Conservation (phyloP, 2,113 vertebrate genomes). For the Hydrolagus affinis region DNA sequence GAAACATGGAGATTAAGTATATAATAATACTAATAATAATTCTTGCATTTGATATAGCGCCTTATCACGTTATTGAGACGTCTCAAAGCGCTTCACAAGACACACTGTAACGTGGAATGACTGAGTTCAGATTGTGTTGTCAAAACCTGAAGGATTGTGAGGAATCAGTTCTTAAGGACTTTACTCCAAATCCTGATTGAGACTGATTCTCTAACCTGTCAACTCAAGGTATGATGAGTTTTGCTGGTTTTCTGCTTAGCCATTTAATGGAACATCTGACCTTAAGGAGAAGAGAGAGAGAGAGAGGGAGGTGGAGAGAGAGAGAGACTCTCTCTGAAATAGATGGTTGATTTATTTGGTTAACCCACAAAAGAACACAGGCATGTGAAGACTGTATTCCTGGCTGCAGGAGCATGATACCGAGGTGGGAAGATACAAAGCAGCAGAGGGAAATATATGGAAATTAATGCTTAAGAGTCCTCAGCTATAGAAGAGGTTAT, state of each 20-base stretch:
- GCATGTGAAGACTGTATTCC: background rate
- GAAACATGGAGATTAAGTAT: too few relatives aligned
- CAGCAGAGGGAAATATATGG: background rate
- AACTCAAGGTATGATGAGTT: background rate
- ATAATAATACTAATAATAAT: too few relatives aligned
- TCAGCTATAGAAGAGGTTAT: background rate
- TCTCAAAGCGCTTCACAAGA: too few relatives aligned
- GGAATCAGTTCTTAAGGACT: background rate
- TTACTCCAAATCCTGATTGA: background rate
- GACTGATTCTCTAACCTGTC: background rate
- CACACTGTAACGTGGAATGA: background rate
- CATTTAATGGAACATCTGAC: slow-evolving; percentile 18
- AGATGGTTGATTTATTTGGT: slow-evolving; percentile 13
- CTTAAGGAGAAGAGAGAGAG: too few relatives aligned
- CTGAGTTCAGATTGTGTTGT: background rate
- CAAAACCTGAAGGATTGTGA: background rate
- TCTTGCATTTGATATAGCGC: too few relatives aligned
- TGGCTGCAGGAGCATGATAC: background rate
- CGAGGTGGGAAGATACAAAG: slow-evolving; percentile 1
- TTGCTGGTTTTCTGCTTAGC: slow-evolving; percentile 9
- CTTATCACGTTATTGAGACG: too few relatives aligned
- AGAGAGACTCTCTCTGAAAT: background rate
- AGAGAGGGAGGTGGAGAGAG: background rate
- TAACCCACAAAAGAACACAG: background rate
- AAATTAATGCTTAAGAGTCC: background rate